Base-by-base conservation (phyloP, 2,797 vertebrate species). In the Lepidocolaptes lacrymiger region DNA sequence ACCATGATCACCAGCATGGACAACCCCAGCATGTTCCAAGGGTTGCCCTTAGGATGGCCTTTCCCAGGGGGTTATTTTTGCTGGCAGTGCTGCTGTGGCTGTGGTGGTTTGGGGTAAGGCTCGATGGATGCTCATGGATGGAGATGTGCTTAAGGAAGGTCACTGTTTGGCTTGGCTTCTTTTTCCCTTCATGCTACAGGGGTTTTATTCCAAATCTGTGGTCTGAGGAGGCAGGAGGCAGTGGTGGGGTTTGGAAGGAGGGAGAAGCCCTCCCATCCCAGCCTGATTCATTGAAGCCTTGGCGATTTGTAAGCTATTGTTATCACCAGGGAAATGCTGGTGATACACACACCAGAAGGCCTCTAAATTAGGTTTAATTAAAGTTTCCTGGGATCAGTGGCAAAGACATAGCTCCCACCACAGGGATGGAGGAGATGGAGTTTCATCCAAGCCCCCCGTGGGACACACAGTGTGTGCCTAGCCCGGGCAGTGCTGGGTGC, bases 1-100 rank as follows among this genome's bases (percentile, higher is more conserved):
- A 1, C 20, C 5, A 17, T 12, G 56, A 34, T 5, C 87, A 19
- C 7, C 66, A 19, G 10, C 0, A 0, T 2, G 21, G 43, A 54
- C 51, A 58, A 52, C 4, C 49, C 41, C 62, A 2, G 58, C 0
- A 2, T 10, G 67, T 4, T 15, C 14, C 27, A 52, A 43, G 28
- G 55, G 6, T 1, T 79, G 75, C 59, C 75, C 82, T 85, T 49
- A 7, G 78, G 30, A 30, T 21, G 84, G 88, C 73, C 56, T 77
- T 74, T 80, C 11, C 68, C 80, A 23, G 54, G 1, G 13, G 37
- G 74, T 64, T 75, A 41, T 67, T 86, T 71, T 51, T 52, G 63
- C 41, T 4, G 14, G 10, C 69, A 49, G 56, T 1, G 5, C 64
- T 51, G 64, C 62, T 5, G 3, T 61, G 68, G n/a, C 72, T 23